Percentiles rank a stretch among this genome's conserved stretches.
These are phyloP conservation scores for Dicrurus megarhynchus DNA, from an alignment of 2,113 vertebrate genomes.

Conservation along the genomic window DNA sequence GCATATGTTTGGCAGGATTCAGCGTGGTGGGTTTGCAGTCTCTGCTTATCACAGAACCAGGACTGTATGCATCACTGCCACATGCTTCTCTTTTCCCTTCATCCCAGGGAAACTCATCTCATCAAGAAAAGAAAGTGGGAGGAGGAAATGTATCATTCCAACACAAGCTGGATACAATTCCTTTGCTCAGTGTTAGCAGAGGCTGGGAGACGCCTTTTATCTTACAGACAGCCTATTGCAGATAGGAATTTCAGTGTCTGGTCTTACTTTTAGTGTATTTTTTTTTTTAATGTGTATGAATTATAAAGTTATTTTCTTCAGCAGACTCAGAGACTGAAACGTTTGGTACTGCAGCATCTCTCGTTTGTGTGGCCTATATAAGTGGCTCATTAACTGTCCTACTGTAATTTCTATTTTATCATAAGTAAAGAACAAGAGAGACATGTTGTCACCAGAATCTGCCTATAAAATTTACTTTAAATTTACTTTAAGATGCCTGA, in stretches of 20 bases:
- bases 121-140: not conserved
- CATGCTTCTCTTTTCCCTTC: not conserved
- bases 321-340: not conserved
- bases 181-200: not conserved
- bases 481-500: not conserved
- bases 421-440: not conserved
- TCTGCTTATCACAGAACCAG: conserved; percentile 22
- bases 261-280: not conserved
- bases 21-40: not conserved
- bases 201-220: not conserved
- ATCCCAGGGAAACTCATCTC: not conserved
- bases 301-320: not conserved
- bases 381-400: not conserved
- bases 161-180: not conserved
- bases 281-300: not conserved
- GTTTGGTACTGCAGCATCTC: not conserved
- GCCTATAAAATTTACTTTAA: not conserved
- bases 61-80: not conserved
- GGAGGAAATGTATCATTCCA: not conserved
- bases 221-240: not conserved
- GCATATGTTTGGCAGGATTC: conserved; percentile 37
- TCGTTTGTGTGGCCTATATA: not conserved
- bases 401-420: not conserved
- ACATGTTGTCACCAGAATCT: not conserved
- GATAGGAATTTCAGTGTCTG: not conserved